Evolutionary conservation across 2,888 invertebrate genomes (phyloP).

Genomic region (Venusia cambrica): DNA sequence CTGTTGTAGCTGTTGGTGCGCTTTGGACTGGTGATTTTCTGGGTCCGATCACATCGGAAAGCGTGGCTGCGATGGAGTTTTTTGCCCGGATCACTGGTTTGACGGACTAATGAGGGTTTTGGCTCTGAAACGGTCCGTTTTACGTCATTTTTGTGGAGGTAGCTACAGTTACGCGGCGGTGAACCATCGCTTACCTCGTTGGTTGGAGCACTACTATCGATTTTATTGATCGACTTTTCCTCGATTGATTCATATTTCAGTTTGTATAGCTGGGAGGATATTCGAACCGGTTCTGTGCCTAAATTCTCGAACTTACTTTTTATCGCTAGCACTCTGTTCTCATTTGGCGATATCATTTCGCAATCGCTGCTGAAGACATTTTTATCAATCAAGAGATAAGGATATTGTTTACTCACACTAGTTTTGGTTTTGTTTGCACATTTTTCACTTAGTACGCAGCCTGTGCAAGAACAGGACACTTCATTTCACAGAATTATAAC

Average conservation of each 20-base stretch:
- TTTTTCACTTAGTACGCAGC: slow-evolving; percentile 1
- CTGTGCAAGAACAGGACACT: background rate
- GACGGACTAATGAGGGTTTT: slow-evolving; percentile 60
- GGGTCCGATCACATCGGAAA: slow-evolving; percentile 77
- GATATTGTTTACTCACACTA: slow-evolving; percentile 6
- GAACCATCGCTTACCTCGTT: slow-evolving; percentile 33
- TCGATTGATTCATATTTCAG: slow-evolving; percentile 33
- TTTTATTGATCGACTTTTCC: slow-evolving; percentile 26
- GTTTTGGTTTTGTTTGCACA: slow-evolving; percentile 5
- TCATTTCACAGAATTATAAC: slow-evolving; percentile 5
- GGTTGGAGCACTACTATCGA: slow-evolving; percentile 35
- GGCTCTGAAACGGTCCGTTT: slow-evolving; percentile 50
- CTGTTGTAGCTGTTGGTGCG: slow-evolving; percentile 65
- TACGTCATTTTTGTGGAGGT: slow-evolving; percentile 61
- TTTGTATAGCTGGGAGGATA: slow-evolving; percentile 39
- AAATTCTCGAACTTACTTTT: slow-evolving; percentile 83
- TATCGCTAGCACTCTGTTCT: slow-evolving; percentile 83
- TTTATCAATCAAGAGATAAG: slow-evolving; percentile 32
- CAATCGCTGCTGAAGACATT: slow-evolving; percentile 56
- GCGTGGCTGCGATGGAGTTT: slow-evolving; percentile 82
- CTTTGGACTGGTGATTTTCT: slow-evolving; percentile 54
- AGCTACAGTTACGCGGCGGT: slow-evolving; percentile 59
- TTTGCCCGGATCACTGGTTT: slow-evolving; percentile 75
- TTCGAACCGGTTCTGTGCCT: slow-evolving; percentile 49
- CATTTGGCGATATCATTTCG: slow-evolving; percentile 72